Evolutionary conservation across 1,140 invertebrate genomes (phyloP), one percentile per base, ranked within the genome.

Genomic region (Pristionchus pacificus): DNA sequence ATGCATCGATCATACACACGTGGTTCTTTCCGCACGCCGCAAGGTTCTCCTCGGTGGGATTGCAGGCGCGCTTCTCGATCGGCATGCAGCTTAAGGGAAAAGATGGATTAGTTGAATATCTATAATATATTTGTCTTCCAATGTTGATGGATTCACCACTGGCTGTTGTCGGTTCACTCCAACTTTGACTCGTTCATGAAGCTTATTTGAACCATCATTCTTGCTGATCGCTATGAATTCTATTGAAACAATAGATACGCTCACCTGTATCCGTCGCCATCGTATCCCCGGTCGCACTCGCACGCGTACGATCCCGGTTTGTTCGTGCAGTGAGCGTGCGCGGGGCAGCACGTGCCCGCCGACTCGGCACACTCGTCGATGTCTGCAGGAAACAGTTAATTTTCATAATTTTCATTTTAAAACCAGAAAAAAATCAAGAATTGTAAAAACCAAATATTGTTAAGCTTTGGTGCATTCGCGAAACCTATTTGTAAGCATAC

Each of bases 261-360:
- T 49, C 19, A 19, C 60, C 25, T 61, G 29, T 27, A 61, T 15
- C 79, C 79, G 68, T 80, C 79, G 61, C 79, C 78, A 29, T 89
- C 88, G 86, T 95, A 96, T 78, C 94, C 94, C 72, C 93, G 92
- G 86, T 91, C 93, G 86, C 93, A 97, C 78, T 92, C 91, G 87
- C 94, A 97, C 85, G 91, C 91, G 87, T 93, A 97, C 85, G 92
- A 92, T 78, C 94, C 94, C 74, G 95, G 88, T 71, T 93, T 93
- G 87, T 97, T 97, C 77, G 92, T 95, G 87, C 94, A 97, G 84
- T 93, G 91, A 68, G 93, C 92, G 87, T 96, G 95, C 80, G 93
- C 92, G 88, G 95, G 92, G 87, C 94, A 97, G 80, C 93, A 93
- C 77, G 92, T 88, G 85, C 92, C 74, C 57, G 75, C 92, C 28